A percentile compares a stretch with the other conserved stretches of the same genome.
phyloP scores from a whole-genome alignment of 2,888 invertebrate species.

The Elmis aenea region DNA sequence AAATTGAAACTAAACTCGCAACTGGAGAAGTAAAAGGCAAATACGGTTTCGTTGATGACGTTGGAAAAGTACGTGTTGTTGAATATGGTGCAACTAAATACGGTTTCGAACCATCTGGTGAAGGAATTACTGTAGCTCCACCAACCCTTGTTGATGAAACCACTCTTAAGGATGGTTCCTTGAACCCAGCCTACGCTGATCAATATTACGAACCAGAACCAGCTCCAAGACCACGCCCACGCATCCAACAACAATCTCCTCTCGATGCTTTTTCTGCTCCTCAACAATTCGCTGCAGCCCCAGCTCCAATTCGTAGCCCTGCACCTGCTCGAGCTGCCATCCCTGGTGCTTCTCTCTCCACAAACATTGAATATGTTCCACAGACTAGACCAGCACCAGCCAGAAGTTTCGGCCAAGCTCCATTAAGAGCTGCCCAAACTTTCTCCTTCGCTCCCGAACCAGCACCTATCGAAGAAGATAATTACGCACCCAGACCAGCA shows the following conservation, averaged over 20 bases:
- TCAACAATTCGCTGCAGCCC: slow-evolving; percentile 23
- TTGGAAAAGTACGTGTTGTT: slow-evolving; percentile 74
- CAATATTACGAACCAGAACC: slow-evolving; percentile 36
- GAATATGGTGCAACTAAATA: slow-evolving; percentile 86
- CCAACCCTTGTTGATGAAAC: slow-evolving; percentile 59
- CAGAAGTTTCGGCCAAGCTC: slow-evolving; percentile 28
- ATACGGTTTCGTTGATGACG: slow-evolving; percentile 83
- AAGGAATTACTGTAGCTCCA: slow-evolving; percentile 76
- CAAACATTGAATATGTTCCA: slow-evolving; percentile 32
- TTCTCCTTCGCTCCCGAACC: slow-evolving; percentile 39
- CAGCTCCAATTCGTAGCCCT: slow-evolving; percentile 17
- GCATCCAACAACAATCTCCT: slow-evolving; percentile 22
- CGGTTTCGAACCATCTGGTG: slow-evolving; percentile 82
- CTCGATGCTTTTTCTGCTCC: slow-evolving; percentile 25
- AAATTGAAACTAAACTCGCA: slow-evolving; percentile 80
- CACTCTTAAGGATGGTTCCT: slow-evolving; percentile 43
- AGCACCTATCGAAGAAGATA: slow-evolving; percentile 34
- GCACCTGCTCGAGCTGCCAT: slow-evolving; percentile 23
- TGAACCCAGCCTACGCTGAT: slow-evolving; percentile 44
- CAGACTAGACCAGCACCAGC: slow-evolving; percentile 26
- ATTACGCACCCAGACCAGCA: slow-evolving; percentile 32
- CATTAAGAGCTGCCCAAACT: slow-evolving; percentile 34
- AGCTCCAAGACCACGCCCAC: slow-evolving; percentile 26
- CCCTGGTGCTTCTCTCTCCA: slow-evolving; percentile 37
- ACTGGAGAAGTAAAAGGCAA: slow-evolving; percentile 84